Evolutionary conservation across 2,888 invertebrate genomes (phyloP), one percentile per base, ranked within the genome.

Genomic region (Acrocyrtus sp.): DNA sequence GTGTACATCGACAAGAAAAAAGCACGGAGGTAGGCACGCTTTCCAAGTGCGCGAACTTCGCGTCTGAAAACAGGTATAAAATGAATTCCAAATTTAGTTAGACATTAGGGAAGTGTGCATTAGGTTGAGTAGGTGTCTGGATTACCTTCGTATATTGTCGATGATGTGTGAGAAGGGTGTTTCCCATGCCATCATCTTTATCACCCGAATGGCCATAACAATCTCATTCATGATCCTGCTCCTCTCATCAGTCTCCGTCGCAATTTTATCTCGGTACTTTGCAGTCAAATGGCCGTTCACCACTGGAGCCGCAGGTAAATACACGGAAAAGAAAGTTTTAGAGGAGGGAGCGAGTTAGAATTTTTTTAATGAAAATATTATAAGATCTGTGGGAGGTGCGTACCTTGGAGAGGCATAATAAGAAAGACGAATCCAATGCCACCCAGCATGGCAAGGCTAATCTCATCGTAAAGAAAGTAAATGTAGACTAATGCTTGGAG

Each of bases 351-450:
- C n/a, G 51, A n/a, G 17, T 19, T 50, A n/a, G n/a, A n/a, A n/a
- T n/a, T n/a, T 21, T 22, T 5, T n/a, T n/a, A n/a, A n/a, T n/a
- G n/a, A n/a, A n/a, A n/a, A n/a, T n/a, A n/a, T n/a, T n/a, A n/a
- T n/a, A n/a, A n/a, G n/a, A n/a, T n/a, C n/a, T n/a, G 94, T 89
- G 68, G 95, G 89, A 15, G 93, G 86, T 96, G 78, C n/a, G 72
- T 84, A 90, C 92, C 91, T 87, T 97, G 95, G 29, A 95, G 87
- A 0, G 96, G 95, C 74, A 96, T 88, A 0, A 95, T 90, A 78
- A 95, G 82, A n/a, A 96, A 86, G 27, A 96, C 88, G 24, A 92
- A 89, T 1, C 89, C 88, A 65, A 96, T 91, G 10, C 96, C 96
- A 27, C 93, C 89, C 22, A 96, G 83, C 17, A 88, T 87, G 0